These are phyloP conservation scores for Ciconia stormi DNA, from an alignment of 2,113 vertebrate species.

Conservation along the genomic window DNA sequence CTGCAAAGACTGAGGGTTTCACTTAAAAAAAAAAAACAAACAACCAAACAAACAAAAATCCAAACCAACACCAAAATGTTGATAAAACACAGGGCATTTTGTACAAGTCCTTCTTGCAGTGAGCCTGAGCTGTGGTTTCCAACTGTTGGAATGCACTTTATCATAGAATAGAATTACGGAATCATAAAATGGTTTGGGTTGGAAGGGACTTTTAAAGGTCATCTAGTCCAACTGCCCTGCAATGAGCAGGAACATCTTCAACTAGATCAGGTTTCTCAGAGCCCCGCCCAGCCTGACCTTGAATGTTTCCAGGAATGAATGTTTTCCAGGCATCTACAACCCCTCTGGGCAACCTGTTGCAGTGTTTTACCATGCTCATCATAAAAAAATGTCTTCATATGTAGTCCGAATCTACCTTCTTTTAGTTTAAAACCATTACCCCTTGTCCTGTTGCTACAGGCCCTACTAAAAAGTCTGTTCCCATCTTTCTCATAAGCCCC, in stretches of 20 bases:
- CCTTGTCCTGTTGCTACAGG: background rate
- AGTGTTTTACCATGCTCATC: background rate
- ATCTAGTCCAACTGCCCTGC: background rate
- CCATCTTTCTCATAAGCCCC: background rate
- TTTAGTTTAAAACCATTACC: background rate
- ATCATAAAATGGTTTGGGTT: background rate
- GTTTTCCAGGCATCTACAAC: background rate
- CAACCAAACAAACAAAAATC: no score
- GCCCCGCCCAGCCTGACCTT: rapidly evolving
- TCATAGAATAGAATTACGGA: background rate
- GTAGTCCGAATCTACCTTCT: background rate
- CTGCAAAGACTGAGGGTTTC: background rate
- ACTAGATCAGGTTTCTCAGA: background rate
- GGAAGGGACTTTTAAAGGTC: background rate
- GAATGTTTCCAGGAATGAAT: background rate
- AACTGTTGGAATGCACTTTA: background rate
- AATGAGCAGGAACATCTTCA: background rate
- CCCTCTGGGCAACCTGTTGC: background rate
- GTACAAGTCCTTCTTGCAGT: background rate
- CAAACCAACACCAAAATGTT: no score
- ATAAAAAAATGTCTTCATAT: background rate
- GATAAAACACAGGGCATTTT: background rate
- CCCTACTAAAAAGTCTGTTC: background rate
- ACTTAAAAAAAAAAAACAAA: background rate
- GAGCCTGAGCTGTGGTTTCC: background rate